Percentiles rank a stretch among this genome's conserved stretches.
These are phyloP conservation scores for Timema podura DNA, from an alignment of 2,888 invertebrate genomes.

Conservation along the genomic window DNA sequence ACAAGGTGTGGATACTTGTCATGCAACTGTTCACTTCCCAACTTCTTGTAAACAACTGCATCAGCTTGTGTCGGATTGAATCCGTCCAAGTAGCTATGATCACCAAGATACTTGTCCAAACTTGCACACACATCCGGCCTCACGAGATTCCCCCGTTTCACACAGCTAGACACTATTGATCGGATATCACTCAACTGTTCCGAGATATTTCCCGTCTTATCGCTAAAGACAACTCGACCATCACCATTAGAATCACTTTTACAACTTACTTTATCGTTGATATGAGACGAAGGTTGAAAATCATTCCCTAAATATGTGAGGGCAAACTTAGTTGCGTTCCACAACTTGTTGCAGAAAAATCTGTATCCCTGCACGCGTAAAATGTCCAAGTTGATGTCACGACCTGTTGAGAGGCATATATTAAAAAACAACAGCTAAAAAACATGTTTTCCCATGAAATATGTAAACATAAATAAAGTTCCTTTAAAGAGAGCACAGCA, in stretches of 20 bases:
- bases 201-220: neutral
- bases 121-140: slow-evolving; percentile 31
- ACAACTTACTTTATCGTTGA: neutral
- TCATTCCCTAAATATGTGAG: slow-evolving; percentile 47
- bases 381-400: slow-evolving; percentile 96
- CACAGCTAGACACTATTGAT: slow-evolving; percentile 15
- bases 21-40: slow-evolving; percentile 30
- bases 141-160: neutral
- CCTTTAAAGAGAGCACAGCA: no score
- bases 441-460: neutral
- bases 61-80: slow-evolving; percentile 46
- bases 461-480: no score
- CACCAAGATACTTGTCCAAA: slow-evolving; percentile 44
- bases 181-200: neutral
- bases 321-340: slow-evolving; percentile 97
- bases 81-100: slow-evolving; percentile 46
- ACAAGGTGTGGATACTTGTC: slow-evolving; percentile 41
- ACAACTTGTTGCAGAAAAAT: slow-evolving; percentile 97
- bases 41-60: slow-evolving; percentile 39
- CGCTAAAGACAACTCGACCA: neutral
- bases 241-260: neutral
- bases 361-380: slow-evolving; percentile 89
- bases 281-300: slow-evolving; percentile 29
- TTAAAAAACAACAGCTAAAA: neutral
- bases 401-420: slow-evolving; percentile 48